Percentiles rank a stretch among this genome's conserved stretches.
phyloP scores from a whole-genome alignment of 1,140 invertebrate species.

The Calliopsis andreniformis region DNA sequence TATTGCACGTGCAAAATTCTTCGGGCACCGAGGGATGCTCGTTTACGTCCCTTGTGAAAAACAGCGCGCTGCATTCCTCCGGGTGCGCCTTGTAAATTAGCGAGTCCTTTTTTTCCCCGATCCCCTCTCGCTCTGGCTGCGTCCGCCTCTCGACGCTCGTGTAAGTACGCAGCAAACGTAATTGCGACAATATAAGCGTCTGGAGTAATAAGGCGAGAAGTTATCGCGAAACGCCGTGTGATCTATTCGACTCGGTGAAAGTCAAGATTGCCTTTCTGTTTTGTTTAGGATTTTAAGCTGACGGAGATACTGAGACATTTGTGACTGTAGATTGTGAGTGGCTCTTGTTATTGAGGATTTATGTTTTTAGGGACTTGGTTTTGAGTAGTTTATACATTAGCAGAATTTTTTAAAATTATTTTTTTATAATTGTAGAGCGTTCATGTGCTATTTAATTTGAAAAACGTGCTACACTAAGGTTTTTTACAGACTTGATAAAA shows the following conservation, averaged over 20 bases:
- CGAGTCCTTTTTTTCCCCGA: constrained; percentile 6
- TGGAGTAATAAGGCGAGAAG: constrained; percentile 10
- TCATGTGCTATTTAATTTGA: too few relatives aligned
- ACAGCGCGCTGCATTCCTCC: constrained; percentile 51
- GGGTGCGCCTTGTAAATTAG: constrained; percentile 34
- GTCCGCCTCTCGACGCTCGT: background rate
- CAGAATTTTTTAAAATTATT: too few relatives aligned
- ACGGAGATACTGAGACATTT: too few relatives aligned
- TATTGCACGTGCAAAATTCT: constrained; percentile 62
- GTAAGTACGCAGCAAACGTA: constrained; percentile 41
- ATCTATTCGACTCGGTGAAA: background rate
- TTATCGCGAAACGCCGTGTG: constrained; percentile 6
- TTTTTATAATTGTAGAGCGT: too few relatives aligned
- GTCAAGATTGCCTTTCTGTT: background rate
- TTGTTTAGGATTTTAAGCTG: background rate
- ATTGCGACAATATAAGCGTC: constrained; percentile 43
- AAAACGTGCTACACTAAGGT: too few relatives aligned
- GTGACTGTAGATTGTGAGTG: too few relatives aligned
- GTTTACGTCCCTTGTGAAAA: constrained; percentile 61
- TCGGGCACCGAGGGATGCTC: constrained; percentile 44
- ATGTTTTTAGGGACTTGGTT: too few relatives aligned
- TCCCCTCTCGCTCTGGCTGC: too few relatives aligned
- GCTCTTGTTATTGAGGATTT: too few relatives aligned
- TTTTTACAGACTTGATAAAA: too few relatives aligned
- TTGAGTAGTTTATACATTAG: too few relatives aligned